Conservation (phyloP, 2,797 vertebrate species). For the Gymnothorax javanicus region DNA sequence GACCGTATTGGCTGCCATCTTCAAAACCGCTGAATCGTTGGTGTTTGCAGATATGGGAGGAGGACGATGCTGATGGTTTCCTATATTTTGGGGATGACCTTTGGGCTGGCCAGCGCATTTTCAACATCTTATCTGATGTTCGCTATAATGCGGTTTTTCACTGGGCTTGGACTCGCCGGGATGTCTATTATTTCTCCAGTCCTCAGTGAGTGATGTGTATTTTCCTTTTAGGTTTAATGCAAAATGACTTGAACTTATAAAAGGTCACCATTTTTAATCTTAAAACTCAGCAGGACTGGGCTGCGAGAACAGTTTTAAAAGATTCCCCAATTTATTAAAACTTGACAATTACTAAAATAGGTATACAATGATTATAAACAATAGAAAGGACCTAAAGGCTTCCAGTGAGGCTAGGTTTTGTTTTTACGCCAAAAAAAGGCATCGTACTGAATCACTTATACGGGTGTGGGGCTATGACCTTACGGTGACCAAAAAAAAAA, state of each 20-base stretch:
- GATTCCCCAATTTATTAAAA: no score
- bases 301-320: slow-evolving; percentile 26
- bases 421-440: no score
- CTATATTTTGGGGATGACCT: slow-evolving; percentile 51
- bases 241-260: no score
- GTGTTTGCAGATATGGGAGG: slow-evolving; percentile 62
- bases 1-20: background rate
- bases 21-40: background rate
- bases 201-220: slow-evolving; percentile 57
- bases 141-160: slow-evolving; percentile 64
- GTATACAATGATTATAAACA: no score
- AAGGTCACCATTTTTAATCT: no score
- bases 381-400: no score
- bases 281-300: slow-evolving; percentile 18
- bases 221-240: no score
- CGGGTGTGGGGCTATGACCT: no score
- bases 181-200: slow-evolving; percentile 61
- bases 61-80: slow-evolving; percentile 61
- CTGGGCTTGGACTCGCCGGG: slow-evolving; percentile 64
- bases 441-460: no score
- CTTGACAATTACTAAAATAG: no score
- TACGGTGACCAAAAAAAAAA: no score
- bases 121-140: slow-evolving; percentile 59
- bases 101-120: slow-evolving; percentile 62
- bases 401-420: background rate